Evolutionary conservation across 2,797 vertebrate genomes (phyloP).

Genomic region (Myotis myotis): DNA sequence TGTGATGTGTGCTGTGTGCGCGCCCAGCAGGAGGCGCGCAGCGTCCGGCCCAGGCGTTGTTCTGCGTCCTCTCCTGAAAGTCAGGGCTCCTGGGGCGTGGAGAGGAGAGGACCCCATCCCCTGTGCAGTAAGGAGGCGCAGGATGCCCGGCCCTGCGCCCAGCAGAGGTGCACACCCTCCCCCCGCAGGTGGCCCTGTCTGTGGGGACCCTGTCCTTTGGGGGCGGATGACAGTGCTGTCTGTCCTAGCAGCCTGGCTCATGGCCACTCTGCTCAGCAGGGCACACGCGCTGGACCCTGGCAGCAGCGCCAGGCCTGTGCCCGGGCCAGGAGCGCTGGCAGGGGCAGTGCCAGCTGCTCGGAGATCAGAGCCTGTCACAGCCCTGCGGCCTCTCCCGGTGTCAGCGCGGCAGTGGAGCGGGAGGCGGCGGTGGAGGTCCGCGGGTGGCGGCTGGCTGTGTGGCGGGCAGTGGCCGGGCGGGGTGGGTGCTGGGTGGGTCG

Average conservation of each 20-base stretch:
- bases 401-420: not conserved
- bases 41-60: constrained; percentile 48
- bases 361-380: constrained; percentile 28
- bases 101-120: constrained; percentile 13
- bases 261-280: not conserved
- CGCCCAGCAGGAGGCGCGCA: not conserved
- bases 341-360: not conserved
- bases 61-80: constrained; percentile 60
- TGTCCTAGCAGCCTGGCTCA: not conserved
- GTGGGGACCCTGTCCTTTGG: not conserved
- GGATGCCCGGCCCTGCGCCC: not conserved
- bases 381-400: not conserved
- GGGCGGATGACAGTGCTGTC: not conserved
- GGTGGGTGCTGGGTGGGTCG: not conserved
- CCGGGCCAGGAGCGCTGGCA: constrained; percentile 42
- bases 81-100: constrained; percentile 10
- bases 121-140: constrained; percentile 51
- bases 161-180: not conserved
- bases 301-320: not conserved
- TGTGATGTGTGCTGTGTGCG: not conserved
- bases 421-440: not conserved
- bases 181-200: not conserved
- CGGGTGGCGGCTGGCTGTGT: accelerated
- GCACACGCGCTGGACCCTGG: not conserved
- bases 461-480: not conserved